These are phyloP conservation scores for Scolopax mira DNA, from an alignment of 2,113 vertebrate species.

Conservation along the genomic window DNA sequence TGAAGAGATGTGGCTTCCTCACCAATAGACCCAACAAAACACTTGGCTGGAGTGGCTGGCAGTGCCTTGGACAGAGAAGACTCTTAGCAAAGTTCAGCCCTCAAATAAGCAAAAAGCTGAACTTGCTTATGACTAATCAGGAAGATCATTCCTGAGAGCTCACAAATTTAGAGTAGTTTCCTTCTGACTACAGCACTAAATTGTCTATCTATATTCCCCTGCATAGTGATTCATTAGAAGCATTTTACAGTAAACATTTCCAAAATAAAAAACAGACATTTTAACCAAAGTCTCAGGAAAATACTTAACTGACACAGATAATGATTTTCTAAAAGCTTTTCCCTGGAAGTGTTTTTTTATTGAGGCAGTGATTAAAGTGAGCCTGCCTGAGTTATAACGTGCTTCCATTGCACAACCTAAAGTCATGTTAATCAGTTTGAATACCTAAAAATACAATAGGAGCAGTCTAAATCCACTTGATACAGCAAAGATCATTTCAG, in stretches of 20 bases:
- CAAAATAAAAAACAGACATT: conserved; percentile 57
- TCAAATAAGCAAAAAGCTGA: neutral
- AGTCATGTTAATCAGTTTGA: conserved; percentile 56
- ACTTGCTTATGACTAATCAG: neutral
- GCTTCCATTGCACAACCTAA: conserved; percentile 40
- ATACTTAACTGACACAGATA: conserved; percentile 55
- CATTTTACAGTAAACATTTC: conserved; percentile 16
- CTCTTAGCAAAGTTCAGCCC: neutral
- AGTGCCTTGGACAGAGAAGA: neutral
- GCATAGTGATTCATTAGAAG: conserved; percentile 39
- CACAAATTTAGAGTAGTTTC: conserved; percentile 11
- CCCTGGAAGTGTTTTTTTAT: conserved; percentile 41
- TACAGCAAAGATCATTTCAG: conserved; percentile 30
- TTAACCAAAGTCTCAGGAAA: conserved; percentile 50
- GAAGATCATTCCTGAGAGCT: conserved; percentile 13
- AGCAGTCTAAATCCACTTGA: conserved; percentile 22
- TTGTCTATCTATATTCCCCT: conserved; percentile 14
- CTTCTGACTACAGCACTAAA: neutral
- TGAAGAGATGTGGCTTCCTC: neutral
- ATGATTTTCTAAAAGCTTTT: conserved; percentile 58
- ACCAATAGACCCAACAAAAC: neutral
- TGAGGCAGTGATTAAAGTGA: conserved; percentile 49
- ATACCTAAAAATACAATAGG: conserved; percentile 27
- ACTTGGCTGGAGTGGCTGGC: neutral
- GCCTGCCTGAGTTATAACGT: neutral